Base-by-base conservation (phyloP, 2,113 vertebrate species). In the Gadus chalcogrammus region DNA sequence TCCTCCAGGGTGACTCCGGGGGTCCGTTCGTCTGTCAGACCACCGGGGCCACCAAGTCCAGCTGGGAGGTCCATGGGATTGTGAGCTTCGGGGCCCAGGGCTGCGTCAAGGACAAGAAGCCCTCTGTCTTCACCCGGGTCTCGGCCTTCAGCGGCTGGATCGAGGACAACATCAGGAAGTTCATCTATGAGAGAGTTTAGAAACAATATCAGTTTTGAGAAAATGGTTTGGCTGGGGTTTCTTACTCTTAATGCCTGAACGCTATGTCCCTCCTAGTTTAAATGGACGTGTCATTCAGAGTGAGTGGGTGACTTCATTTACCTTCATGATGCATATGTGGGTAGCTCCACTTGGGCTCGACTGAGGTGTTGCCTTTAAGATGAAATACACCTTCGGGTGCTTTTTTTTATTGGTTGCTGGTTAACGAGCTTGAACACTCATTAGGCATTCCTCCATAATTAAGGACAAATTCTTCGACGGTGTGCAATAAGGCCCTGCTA, bases 71-170 rank as follows among this genome's bases (percentile, higher is more conserved):
- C 20, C 88, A 90, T 0, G 89, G 91, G 0, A 65, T 90, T 1
- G 85, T 91, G 63, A 91, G 88, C 71, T 92, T 92, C 5, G 86
- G 84, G 20, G 69, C 90, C 16, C 64, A 38, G 31, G 87, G 88
- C 68, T 92, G 91, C 76, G 81, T 89, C 62, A 79, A 55, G 70
- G 88, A 92, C 79, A 92, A 88, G 74, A 92, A 92, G 24, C 90
- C 90, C 0, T 88, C 91, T 0, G 88, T 92, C 15, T 92, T 93
- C 82, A 92, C 88, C 1, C 86, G 82, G 0, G 85, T 91, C n/a
- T 91, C 90, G 1, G 79, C 87, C 71, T 93, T 92, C 64, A 88
- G 69, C 11, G 74, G 83, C 66, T 92, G 92, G 91, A 86, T 92
- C 11, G 3, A 64, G 1, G 28, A 89, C 82, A 89, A 84, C 69